These are phyloP conservation scores for Microvelia longipes DNA, from an alignment of 1,140 invertebrate species.

Conservation along the genomic window DNA sequence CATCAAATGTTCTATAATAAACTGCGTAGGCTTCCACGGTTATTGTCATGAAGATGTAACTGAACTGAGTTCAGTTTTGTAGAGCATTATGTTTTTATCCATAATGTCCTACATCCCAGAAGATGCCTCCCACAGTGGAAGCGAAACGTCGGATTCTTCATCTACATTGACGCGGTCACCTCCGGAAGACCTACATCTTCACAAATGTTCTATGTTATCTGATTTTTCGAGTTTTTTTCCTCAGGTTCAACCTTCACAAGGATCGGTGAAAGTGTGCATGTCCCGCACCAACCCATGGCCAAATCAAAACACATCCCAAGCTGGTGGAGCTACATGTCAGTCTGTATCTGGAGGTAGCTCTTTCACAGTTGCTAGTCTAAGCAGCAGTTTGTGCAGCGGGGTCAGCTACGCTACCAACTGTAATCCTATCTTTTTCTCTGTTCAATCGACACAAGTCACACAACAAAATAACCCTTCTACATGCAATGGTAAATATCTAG, in stretches of 20 bases:
- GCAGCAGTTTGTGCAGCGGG: background rate
- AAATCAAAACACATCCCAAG: conserved; percentile 6
- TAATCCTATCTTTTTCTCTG: conserved; percentile 12
- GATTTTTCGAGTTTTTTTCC: background rate
- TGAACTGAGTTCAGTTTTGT: no score
- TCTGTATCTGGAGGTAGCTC: background rate
- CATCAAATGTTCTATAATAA: no score
- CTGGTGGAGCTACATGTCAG: conserved; percentile 1
- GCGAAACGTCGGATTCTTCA: no score
- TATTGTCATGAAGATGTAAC: no score
- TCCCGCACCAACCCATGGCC: conserved; percentile 8
- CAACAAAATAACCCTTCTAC: background rate
- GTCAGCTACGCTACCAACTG: conserved; percentile 8
- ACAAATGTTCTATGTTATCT: no score
- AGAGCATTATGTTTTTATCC: no score
- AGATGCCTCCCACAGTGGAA: no score
- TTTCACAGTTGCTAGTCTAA: background rate
- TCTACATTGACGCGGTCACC: no score
- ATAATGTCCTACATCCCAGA: no score
- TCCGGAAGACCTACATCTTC: no score
- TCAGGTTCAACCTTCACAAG: background rate
- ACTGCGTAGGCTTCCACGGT: no score
- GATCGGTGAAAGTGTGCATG: conserved; percentile 5
- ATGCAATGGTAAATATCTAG: conserved; percentile 8
- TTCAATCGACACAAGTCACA: background rate